A percentile compares a stretch with the other conserved stretches of the same genome.
phyloP scores from a whole-genome alignment of 2,797 vertebrate species.

The Triplophysa bombifrons region DNA sequence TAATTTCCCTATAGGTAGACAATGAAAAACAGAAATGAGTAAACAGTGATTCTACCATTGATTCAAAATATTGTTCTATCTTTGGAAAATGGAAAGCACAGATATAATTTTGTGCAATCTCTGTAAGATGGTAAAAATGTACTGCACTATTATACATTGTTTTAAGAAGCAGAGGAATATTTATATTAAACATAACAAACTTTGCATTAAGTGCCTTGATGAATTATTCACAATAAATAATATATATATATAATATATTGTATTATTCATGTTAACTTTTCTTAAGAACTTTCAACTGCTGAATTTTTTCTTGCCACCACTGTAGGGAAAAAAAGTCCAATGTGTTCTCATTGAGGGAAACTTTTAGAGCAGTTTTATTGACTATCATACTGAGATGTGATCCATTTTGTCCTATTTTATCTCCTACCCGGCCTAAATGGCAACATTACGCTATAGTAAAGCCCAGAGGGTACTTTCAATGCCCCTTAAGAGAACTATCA shows the following conservation, averaged over 20 bases:
- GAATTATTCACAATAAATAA: background rate
- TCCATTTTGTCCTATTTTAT: slow-evolving; percentile 41
- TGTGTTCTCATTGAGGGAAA: background rate
- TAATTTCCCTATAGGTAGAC: background rate
- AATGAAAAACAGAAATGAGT: background rate
- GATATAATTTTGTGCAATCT: background rate
- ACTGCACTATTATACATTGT: background rate
- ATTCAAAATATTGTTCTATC: background rate
- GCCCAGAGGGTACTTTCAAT: slow-evolving; percentile 24
- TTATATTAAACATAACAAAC: background rate
- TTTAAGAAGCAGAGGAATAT: background rate
- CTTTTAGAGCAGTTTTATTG: background rate
- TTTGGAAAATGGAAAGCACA: background rate
- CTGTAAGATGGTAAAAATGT: background rate
- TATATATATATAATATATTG: background rate
- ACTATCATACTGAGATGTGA: slow-evolving; percentile 18
- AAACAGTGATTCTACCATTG: background rate
- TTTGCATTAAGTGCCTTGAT: background rate
- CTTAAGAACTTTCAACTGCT: background rate
- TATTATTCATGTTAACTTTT: background rate
- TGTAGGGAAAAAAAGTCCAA: background rate
- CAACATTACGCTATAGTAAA: slow-evolving; percentile 42
- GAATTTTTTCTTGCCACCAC: background rate
- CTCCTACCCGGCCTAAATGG: slow-evolving; percentile 49
- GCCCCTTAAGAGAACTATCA: slow-evolving; percentile 50